A percentile compares a stretch with the other conserved stretches of the same genome.
These are phyloP conservation scores for Hydraecia micacea DNA, from an alignment of 2,888 invertebrate species.

Conservation along the genomic window DNA sequence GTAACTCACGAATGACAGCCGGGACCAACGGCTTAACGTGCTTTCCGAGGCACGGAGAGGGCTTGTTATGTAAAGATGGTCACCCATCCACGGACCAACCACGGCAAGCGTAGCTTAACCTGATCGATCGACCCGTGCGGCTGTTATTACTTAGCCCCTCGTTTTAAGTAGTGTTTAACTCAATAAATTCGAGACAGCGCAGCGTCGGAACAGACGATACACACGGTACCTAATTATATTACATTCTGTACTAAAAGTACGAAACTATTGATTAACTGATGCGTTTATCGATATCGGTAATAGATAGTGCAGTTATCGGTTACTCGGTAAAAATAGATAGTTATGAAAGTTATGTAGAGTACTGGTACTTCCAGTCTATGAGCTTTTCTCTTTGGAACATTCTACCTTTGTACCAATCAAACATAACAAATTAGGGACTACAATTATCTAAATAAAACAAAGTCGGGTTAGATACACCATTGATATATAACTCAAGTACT, in stretches of 20 bases:
- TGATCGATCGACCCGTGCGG: too few relatives aligned
- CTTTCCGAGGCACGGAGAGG: too few relatives aligned
- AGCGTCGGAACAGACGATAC: neutral
- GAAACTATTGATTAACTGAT: slow-evolving; percentile 1
- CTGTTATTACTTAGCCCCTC: too few relatives aligned
- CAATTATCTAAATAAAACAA: neutral
- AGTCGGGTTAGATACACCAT: neutral
- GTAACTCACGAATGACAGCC: too few relatives aligned
- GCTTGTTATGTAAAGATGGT: too few relatives aligned
- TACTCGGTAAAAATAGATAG: neutral
- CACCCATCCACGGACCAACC: too few relatives aligned
- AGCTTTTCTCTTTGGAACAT: neutral
- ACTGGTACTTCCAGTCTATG: neutral
- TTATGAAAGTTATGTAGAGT: too few relatives aligned
- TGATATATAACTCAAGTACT: neutral
- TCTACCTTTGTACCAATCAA: neutral
- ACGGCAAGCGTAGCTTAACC: too few relatives aligned
- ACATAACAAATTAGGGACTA: neutral
- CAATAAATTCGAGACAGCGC: neutral
- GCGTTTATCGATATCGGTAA: slow-evolving; percentile 11
- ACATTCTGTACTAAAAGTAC: neutral
- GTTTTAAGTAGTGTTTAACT: neutral
- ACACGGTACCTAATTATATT: neutral
- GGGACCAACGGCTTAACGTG: too few relatives aligned
- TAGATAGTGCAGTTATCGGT: slow-evolving; percentile 17